These are phyloP conservation scores for Tolypeutes matacus DNA, from an alignment of 2,797 vertebrate genomes.

Conservation along the genomic window DNA sequence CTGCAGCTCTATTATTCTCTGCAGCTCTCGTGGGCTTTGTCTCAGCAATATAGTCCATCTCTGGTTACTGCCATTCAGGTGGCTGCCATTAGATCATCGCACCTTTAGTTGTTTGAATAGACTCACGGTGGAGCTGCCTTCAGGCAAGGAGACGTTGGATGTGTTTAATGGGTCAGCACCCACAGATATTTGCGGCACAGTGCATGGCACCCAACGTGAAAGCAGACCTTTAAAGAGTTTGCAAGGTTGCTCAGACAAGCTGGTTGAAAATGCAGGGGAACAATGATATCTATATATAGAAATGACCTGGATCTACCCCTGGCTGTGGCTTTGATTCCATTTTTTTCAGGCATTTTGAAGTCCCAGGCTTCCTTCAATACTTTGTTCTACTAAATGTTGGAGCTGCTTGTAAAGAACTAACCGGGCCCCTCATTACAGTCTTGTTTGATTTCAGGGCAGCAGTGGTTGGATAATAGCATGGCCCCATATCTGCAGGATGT, in stretches of 20 bases:
- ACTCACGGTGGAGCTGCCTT: background rate
- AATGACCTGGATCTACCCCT: background rate
- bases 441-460: slow-evolving; percentile 39
- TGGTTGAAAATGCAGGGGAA: background rate
- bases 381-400: slow-evolving; percentile 18
- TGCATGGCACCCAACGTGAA: background rate
- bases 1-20: background rate
- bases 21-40: background rate
- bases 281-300: background rate
- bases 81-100: background rate
- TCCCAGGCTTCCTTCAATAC: background rate
- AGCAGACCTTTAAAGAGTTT: background rate
- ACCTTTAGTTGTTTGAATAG: background rate
- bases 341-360: background rate
- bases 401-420: background rate
- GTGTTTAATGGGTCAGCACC: background rate
- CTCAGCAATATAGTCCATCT: background rate
- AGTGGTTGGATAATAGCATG: background rate
- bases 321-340: background rate
- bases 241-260: background rate
- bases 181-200: background rate
- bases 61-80: background rate
- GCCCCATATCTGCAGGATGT: background rate
- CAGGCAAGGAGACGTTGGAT: background rate
- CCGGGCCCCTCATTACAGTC: background rate